Conservation (phyloP, 2,797 vertebrate species). For the Acrocephalus scirpaceus region DNA sequence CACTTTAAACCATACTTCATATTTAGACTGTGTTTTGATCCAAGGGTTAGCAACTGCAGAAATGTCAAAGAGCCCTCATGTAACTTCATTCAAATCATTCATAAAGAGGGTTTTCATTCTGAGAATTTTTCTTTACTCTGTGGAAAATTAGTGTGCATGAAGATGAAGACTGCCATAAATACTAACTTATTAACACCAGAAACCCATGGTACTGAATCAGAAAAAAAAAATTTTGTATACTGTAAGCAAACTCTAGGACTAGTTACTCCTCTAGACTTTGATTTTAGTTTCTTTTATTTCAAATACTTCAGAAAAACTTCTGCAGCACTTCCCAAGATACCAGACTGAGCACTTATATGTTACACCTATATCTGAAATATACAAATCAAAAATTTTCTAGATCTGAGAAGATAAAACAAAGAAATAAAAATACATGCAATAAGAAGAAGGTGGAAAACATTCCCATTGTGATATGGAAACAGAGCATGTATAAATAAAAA, state of each 20-base stretch:
- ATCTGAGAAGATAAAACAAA: slow-evolving; percentile 40
- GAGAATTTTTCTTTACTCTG: slow-evolving; percentile 11
- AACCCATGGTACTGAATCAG: neutral
- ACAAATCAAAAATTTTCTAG: slow-evolving; percentile 16
- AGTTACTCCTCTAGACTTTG: neutral
- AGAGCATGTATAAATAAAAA: neutral
- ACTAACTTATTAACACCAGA: neutral
- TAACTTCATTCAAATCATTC: slow-evolving; percentile 45
- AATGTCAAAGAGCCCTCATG: neutral
- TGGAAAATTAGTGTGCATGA: slow-evolving; percentile 4
- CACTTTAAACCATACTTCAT: slow-evolving; percentile 7
- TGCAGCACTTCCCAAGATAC: neutral
- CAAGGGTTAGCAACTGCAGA: slow-evolving; percentile 37
- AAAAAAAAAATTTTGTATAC: neutral
- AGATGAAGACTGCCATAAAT: slow-evolving; percentile 13
- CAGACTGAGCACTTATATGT: neutral
- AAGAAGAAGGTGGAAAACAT: neutral
- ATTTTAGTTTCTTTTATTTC: neutral
- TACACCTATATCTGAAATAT: neutral
- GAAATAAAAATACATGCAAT: slow-evolving; percentile 6
- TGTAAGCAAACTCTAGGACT: neutral
- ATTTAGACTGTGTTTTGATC: slow-evolving; percentile 28
- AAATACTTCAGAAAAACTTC: slow-evolving; percentile 12
- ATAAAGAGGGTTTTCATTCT: slow-evolving; percentile 34
- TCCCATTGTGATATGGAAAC: neutral